A percentile compares a stretch with the other conserved stretches of the same genome.
These are phyloP conservation scores for Tuta absoluta DNA, from an alignment of 2,888 invertebrate species.

Conservation along the genomic window DNA sequence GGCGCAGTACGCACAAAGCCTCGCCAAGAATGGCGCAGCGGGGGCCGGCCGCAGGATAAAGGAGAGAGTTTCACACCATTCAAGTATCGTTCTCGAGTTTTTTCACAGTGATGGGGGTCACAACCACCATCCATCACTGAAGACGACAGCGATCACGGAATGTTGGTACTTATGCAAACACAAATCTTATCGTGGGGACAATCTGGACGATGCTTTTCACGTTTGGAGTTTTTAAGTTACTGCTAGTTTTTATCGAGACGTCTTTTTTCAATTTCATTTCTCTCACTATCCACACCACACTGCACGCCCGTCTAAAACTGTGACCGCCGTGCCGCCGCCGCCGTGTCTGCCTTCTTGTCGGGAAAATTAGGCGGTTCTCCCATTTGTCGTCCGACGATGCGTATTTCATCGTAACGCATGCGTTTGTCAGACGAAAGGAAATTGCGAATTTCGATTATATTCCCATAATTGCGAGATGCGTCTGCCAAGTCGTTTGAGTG, in stretches of 20 bases:
- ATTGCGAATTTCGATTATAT: no score
- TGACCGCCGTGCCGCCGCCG: no score
- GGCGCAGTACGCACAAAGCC: conserved; percentile 49
- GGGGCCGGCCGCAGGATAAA: conserved; percentile 59
- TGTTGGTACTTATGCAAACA: conserved; percentile 50
- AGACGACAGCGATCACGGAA: conserved; percentile 31
- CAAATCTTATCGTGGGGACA: conserved; percentile 27
- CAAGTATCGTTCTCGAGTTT: conserved; percentile 57
- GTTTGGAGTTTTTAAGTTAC: neutral
- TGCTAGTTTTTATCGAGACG: conserved; percentile 6
- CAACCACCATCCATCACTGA: conserved; percentile 55
- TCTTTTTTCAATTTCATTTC: no score
- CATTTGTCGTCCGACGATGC: no score
- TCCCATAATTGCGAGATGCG: no score
- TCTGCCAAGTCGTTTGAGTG: no score
- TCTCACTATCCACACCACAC: no score
- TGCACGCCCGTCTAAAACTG: no score
- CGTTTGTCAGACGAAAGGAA: no score
- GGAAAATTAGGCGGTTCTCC: no score
- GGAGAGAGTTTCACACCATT: conserved; percentile 68
- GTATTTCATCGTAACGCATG: no score
- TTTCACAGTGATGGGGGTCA: conserved; percentile 61
- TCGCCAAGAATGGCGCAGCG: conserved; percentile 63
- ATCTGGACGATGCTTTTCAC: conserved; percentile 21
- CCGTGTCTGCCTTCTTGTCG: no score